These are phyloP conservation scores for Myotis planiceps DNA, from an alignment of 2,797 vertebrate genomes.

Conservation along the genomic window DNA sequence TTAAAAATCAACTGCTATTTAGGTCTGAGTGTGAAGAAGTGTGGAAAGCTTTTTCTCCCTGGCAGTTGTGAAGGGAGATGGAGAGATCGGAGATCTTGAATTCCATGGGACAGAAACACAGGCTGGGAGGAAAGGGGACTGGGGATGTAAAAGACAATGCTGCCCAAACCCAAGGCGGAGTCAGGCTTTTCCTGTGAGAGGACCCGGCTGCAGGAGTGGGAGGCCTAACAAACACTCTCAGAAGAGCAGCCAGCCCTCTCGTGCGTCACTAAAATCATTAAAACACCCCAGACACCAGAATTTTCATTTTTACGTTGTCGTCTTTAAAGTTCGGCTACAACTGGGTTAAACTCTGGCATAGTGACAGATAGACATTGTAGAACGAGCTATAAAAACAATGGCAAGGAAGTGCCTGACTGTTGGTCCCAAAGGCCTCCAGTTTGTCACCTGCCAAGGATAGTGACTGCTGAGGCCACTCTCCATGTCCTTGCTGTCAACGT, in stretches of 20 bases:
- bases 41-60: not conserved
- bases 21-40: not conserved
- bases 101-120: not conserved
- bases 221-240: not conserved
- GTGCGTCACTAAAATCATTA: not conserved
- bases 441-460: not conserved
- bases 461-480: not conserved
- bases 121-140: not conserved
- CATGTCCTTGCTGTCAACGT: not conserved
- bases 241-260: not conserved
- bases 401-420: not conserved
- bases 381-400: not conserved
- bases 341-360: not conserved
- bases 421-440: not conserved
- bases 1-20: not conserved
- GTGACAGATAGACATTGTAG: not conserved
- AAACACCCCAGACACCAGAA: not conserved
- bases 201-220: not conserved
- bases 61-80: not conserved
- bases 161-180: not conserved
- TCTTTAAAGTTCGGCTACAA: not conserved
- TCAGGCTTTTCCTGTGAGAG: not conserved
- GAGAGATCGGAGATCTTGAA: not conserved
- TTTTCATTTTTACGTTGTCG: not conserved
- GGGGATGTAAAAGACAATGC: not conserved